These are phyloP conservation scores for Ctenochaetus hawaiiensis DNA, from an alignment of 2,797 vertebrate genomes.

Conservation along the genomic window DNA sequence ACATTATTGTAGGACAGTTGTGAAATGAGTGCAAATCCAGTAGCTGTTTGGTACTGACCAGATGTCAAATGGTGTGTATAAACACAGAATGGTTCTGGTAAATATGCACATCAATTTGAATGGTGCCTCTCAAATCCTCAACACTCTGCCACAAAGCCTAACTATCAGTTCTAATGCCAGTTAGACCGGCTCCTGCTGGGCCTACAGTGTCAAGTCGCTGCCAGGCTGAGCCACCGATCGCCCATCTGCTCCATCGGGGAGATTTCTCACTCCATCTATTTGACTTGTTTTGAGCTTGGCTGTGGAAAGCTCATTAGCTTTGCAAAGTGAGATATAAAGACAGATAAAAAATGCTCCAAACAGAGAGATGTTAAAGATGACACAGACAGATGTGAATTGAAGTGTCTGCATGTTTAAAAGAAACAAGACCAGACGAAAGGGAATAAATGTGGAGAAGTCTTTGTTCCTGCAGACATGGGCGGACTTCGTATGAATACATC, in stretches of 20 bases:
- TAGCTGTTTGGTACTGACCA: constrained; percentile 64
- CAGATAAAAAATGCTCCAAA: constrained; percentile 41
- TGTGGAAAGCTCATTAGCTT: constrained; percentile 71
- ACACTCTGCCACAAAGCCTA: constrained; percentile 64
- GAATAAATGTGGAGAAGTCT: constrained; percentile 23
- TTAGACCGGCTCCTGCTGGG: constrained; percentile 70
- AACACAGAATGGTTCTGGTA: constrained; percentile 58
- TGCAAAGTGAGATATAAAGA: constrained; percentile 71
- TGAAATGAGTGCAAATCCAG: constrained; percentile 40
- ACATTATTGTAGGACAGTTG: constrained; percentile 61
- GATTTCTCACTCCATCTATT: constrained; percentile 79
- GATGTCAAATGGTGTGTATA: constrained; percentile 76
- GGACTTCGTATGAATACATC: constrained; percentile 62
- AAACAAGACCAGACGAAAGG: constrained; percentile 25
- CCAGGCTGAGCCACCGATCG: constrained; percentile 81
- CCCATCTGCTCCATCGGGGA: constrained; percentile 83
- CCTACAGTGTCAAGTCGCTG: constrained; percentile 75
- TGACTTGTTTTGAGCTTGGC: constrained; percentile 76
- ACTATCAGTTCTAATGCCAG: constrained; percentile 69
- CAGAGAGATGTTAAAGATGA: constrained; percentile 55
- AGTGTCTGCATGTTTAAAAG: constrained; percentile 61
- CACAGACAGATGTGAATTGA: constrained; percentile 56
- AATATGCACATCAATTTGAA: constrained; percentile 68
- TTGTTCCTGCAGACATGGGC: constrained; percentile 44
- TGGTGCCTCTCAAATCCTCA: constrained; percentile 57